These are phyloP conservation scores for Sarcophaga bullata DNA, from an alignment of 1,140 invertebrate genomes.

Conservation along the genomic window DNA sequence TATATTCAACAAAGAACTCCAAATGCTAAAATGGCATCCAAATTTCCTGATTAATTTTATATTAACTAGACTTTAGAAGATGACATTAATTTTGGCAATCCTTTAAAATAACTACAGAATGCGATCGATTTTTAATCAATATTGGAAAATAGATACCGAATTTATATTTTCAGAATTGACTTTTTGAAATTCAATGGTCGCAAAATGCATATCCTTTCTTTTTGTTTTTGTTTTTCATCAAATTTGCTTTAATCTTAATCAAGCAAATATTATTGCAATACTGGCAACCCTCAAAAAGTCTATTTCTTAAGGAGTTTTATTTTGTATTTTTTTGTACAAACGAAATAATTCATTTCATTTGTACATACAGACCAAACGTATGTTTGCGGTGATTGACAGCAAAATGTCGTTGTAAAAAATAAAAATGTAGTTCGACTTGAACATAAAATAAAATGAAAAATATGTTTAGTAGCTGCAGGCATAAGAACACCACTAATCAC, in stretches of 20 bases:
- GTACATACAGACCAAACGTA: not conserved
- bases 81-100: too few species aligned
- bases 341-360: slow-evolving; percentile 17
- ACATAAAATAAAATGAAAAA: slow-evolving; percentile 10
- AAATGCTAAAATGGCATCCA: too few species aligned
- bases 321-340: not conserved
- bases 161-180: too few species aligned
- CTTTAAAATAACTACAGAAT: too few species aligned
- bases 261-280: not conserved
- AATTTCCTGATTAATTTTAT: too few species aligned
- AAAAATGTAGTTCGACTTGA: not conserved
- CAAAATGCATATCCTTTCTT: too few species aligned
- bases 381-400: slow-evolving; percentile 2
- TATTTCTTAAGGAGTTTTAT: not conserved
- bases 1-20: too few species aligned
- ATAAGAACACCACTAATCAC: not conserved
- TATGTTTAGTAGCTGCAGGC: slow-evolving; percentile 10
- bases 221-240: too few species aligned
- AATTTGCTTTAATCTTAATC: not conserved
- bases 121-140: too few species aligned
- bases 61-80: too few species aligned
- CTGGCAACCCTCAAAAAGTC: not conserved
- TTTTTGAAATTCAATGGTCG: too few species aligned
- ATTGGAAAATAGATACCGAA: too few species aligned
- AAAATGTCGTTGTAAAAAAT: slow-evolving; percentile 10